A percentile compares a stretch with the other conserved stretches of the same genome.
These are phyloP conservation scores for Alethe castanea DNA, from an alignment of 2,113 vertebrate species.

Conservation along the genomic window DNA sequence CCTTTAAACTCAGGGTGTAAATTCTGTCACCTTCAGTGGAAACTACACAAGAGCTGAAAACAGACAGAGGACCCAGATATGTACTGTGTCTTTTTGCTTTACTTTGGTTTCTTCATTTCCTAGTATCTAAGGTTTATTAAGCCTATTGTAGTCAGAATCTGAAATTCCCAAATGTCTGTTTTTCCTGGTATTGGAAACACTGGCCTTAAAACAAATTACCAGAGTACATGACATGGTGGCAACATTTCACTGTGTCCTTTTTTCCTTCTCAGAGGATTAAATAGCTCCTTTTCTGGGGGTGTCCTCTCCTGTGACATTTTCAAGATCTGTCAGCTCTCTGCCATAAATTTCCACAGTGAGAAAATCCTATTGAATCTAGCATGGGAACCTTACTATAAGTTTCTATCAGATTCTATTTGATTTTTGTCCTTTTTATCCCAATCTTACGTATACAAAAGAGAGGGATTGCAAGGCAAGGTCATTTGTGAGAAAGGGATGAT, in stretches of 20 bases:
- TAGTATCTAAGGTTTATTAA: not conserved
- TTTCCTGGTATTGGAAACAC: not conserved
- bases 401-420: not conserved
- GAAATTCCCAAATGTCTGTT: not conserved
- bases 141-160: not conserved
- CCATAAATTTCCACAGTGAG: not conserved
- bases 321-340: not conserved
- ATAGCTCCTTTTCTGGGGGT: not conserved
- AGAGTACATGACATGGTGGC: not conserved
- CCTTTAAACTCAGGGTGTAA: not conserved
- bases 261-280: not conserved
- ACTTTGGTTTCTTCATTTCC: not conserved
- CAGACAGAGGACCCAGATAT: not conserved
- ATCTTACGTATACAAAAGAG: not conserved
- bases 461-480: not conserved
- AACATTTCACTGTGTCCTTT: not conserved
- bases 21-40: not conserved
- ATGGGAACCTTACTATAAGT: not conserved
- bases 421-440: not conserved
- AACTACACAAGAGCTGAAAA: not conserved
- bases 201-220: not conserved
- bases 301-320: not conserved
- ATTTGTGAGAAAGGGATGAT: not conserved
- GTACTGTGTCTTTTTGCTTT: not conserved
- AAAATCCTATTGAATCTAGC: not conserved